These are phyloP conservation scores for Lindbergichthys nudifrons DNA, from an alignment of 2,797 vertebrate species.

Conservation along the genomic window DNA sequence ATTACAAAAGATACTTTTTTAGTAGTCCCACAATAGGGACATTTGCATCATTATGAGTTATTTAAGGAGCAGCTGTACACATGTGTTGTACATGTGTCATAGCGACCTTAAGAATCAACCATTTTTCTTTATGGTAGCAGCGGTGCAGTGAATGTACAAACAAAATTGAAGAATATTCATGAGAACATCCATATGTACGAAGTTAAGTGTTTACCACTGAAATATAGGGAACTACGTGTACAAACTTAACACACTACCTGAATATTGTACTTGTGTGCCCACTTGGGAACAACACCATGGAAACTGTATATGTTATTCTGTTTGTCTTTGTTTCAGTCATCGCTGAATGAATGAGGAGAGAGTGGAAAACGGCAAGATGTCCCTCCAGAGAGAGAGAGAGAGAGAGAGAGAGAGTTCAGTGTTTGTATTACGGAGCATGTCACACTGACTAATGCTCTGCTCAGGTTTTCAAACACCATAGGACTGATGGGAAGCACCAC, in stretches of 20 bases:
- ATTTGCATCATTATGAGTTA: no score
- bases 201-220: not conserved
- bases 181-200: not conserved
- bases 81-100: not conserved
- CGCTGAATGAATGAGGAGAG: constrained; percentile 11
- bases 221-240: not conserved
- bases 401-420: not conserved
- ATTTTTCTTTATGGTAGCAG: not conserved
- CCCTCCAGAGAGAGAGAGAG: not conserved
- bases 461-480: constrained; percentile 29
- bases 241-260: not conserved
- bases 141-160: not conserved
- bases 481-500: constrained; percentile 51
- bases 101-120: not conserved
- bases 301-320: constrained; percentile 5
- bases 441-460: constrained; percentile 57
- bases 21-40: no score
- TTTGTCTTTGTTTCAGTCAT: constrained; percentile 38
- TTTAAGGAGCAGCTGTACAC: no score
- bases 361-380: not conserved
- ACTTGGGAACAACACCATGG: constrained; percentile 21
- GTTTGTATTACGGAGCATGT: constrained; percentile 20
- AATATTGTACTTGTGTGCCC: not conserved
- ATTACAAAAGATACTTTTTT: no score
- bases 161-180: not conserved